phyloP scores from a whole-genome alignment of 2,888 invertebrate genomes.

The Spodoptera exigua region DNA sequence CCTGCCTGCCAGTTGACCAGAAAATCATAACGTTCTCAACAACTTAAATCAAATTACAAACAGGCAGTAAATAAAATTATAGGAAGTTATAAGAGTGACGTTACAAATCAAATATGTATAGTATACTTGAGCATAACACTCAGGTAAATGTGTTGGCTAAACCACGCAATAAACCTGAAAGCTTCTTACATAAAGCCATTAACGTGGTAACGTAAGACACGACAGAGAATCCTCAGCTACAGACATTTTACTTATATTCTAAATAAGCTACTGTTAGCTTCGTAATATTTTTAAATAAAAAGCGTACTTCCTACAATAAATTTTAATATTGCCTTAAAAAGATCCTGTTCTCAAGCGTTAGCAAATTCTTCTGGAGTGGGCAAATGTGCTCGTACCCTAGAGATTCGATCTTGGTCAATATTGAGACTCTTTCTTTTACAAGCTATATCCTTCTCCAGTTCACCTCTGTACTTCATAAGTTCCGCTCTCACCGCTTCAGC shows the following conservation, averaged over 20 bases:
- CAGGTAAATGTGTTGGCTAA: conserved; percentile 1
- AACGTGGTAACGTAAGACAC: not conserved
- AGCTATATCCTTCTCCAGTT: conserved; percentile 92
- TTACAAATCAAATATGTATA: conserved; percentile 13
- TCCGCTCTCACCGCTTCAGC: conserved; percentile 88
- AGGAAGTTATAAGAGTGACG: not conserved
- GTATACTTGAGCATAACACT: conserved; percentile 13
- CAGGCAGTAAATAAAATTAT: not conserved
- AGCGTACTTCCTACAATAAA: not conserved
- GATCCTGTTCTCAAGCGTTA: conserved; percentile 72
- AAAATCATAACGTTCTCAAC: too few relatives aligned
- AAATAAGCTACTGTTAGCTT: too few relatives aligned
- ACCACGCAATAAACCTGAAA: conserved; percentile 7
- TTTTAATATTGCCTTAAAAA: conserved; percentile 10
- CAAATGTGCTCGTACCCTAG: conserved; percentile 91
- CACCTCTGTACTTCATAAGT: conserved; percentile 90
- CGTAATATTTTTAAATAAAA: too few relatives aligned
- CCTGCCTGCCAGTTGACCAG: too few relatives aligned
- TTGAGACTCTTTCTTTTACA: conserved; percentile 92
- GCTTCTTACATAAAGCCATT: conserved; percentile 5
- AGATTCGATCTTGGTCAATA: conserved; percentile 91
- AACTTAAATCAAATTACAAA: too few relatives aligned
- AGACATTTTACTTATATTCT: too few relatives aligned
- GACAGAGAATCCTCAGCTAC: too few relatives aligned
- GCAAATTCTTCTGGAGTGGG: conserved; percentile 91